Evolutionary conservation across 2,113 vertebrate species (phyloP), one percentile per base, ranked within the genome.

Genomic region (Microtus pennsylvanicus): DNA sequence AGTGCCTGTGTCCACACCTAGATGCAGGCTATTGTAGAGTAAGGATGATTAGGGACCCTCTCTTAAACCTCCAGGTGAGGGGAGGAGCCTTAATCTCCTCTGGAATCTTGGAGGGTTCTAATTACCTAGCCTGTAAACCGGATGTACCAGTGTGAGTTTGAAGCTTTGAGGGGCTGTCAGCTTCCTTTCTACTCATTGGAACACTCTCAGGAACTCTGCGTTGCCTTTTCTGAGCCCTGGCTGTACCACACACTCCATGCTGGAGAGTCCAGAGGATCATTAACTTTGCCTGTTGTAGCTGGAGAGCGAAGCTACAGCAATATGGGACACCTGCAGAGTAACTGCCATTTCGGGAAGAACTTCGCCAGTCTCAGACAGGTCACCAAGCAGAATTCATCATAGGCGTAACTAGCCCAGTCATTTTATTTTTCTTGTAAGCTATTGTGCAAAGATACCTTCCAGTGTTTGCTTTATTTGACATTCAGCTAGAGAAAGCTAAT

Each of bases 141-240:
- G 30, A 47, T 69, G 42, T 89, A 47, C 75, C 35, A 76, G 7
- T 86, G 85, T 69, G 1, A 26, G 16, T 90, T 89, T 42, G 65
- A 94, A 3, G 24, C 35, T 93, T 91, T 93, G 65, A 69, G 35
- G 74, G 5, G 52, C 47, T 90, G 75, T 28, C 11, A n/a, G 26
- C 42, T 94, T 88, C 67, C 58, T 88, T 92, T 88, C 28, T 74
- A 22, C 52, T 87, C 80, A 82, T 83, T 95, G 42, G 7, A 92
- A 75, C 67, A 78, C 3, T 90, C 3, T 87, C 16, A 76, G 30
- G 42, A 88, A 78, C 19, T 7, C 17, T 63, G 13, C 91, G 1
- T n/a, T 94, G 19, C n/a, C 50, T 91, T 87, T 35, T 47, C 19
- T 78, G 78, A 90, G 13, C 16, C 81, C 61, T 61, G 28, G 72